phyloP scores from a whole-genome alignment of 2,888 invertebrate genomes.

The Lobophora halterata region DNA sequence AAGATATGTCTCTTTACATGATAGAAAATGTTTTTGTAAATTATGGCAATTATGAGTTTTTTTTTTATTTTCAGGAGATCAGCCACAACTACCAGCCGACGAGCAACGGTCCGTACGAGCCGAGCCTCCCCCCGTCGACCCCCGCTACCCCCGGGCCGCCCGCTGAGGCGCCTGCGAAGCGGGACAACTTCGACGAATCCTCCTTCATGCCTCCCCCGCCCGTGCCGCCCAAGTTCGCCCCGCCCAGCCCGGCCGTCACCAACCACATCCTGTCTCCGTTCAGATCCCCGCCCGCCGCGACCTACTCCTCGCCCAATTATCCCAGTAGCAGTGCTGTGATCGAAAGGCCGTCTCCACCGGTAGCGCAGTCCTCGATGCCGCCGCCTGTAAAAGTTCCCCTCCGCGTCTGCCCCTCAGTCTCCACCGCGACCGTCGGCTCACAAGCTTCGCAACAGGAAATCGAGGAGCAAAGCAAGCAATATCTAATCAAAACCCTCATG shows the following conservation, averaged over 20 bases:
- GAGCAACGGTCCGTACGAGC: slow-evolving; percentile 52
- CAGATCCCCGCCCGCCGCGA: slow-evolving; percentile 24
- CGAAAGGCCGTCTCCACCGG: background rate
- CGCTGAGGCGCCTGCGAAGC: slow-evolving; percentile 36
- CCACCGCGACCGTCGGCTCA: slow-evolving; percentile 70
- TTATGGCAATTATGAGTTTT: too few relatives aligned
- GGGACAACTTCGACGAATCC: slow-evolving; percentile 42
- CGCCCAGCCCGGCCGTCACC: slow-evolving; percentile 26
- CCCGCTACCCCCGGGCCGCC: slow-evolving; percentile 22
- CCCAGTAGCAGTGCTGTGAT: slow-evolving; percentile 1
- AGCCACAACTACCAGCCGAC: slow-evolving; percentile 16
- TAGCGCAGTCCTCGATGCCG: slow-evolving; percentile 49
- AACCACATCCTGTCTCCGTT: slow-evolving; percentile 25
- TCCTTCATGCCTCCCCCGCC: slow-evolving; percentile 65
- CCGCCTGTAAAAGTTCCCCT: slow-evolving; percentile 62
- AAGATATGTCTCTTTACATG: too few relatives aligned
- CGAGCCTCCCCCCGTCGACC: slow-evolving; percentile 27
- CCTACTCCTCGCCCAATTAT: slow-evolving; percentile 9
- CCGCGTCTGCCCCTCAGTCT: slow-evolving; percentile 51
- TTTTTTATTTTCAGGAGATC: too few relatives aligned
- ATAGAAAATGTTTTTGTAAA: too few relatives aligned
- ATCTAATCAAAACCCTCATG: slow-evolving; percentile 94
- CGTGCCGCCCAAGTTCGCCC: slow-evolving; percentile 49
- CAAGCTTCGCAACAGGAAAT: slow-evolving; percentile 80
- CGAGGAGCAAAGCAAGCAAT: slow-evolving; percentile 86